These are phyloP conservation scores for Hydra vulgaris DNA, from an alignment of 30 jellyfish, hydroid and myxozoan genomes.

Conservation along the genomic window DNA sequence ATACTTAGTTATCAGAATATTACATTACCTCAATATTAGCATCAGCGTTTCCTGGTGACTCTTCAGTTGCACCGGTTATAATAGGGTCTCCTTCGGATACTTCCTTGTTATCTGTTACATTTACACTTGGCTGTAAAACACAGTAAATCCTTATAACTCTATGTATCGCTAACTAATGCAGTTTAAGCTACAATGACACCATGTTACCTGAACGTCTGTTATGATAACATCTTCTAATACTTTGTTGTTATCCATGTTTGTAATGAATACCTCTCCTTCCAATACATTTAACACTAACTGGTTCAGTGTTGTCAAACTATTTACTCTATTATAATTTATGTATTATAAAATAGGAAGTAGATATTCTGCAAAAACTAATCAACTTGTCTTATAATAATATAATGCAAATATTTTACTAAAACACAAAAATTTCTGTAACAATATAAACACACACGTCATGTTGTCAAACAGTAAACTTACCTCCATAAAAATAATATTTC, in stretches of 20 bases:
- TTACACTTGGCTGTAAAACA: background rate
- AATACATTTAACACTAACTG: background rate
- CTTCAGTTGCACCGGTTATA: background rate
- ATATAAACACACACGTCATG: too few species aligned
- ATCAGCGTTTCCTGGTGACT: background rate
- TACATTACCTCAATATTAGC: background rate
- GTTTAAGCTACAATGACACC: background rate
- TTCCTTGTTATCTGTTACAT: background rate
- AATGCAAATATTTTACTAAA: too few species aligned
- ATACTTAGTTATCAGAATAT: background rate
- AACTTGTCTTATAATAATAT: background rate
- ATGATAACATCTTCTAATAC: background rate
- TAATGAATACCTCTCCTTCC: background rate
- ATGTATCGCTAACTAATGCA: background rate
- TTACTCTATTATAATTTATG: background rate
- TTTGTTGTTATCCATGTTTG: background rate
- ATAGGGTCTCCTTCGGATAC: background rate
- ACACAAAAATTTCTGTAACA: too few species aligned
- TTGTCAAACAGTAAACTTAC: too few species aligned
- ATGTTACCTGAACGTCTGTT: background rate
- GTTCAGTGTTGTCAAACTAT: background rate
- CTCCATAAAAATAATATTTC: too few species aligned
- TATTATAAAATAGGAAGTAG: background rate
- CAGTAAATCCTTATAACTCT: background rate
- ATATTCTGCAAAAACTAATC: background rate